Evolutionary conservation across 2,797 vertebrate species (phyloP), one percentile per base, ranked within the genome.

Genomic region (Odontamblyopus lacepedii): DNA sequence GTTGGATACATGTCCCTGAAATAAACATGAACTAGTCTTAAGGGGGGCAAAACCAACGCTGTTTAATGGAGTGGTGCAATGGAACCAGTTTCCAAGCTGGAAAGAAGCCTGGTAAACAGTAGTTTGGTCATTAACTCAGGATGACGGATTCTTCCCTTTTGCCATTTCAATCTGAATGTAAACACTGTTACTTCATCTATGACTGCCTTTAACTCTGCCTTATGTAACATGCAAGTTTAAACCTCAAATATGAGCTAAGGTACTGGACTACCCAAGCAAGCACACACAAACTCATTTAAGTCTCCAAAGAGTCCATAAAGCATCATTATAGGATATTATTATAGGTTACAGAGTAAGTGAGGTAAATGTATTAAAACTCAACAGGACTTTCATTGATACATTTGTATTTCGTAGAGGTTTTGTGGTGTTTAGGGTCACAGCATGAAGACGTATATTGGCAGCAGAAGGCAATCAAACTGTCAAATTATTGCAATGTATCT

Each of bases 181-280:
- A 64, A 64, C 63, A 64, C 38, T 44, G 63, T 44, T 64, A 64
- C 63, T 48, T 64, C 63, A 23, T 44, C 63, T 63, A 63, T 63
- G 61, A 26, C 38, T 48, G 63, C 63, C 63, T 44, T 64, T 64
- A 26, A 44, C 38, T 64, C 32, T 7, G 38, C 6, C 12, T 64
- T 48, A 64, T 48, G 63, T 38, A 64, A 64, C 23, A 26, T 6
- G 7, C 63, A 48, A 5, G 63, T 64, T 64, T 26, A 64, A 48
- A 44, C 38, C n/a, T 5, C 38, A 64, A 26, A 23, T 48, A 64
- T 44, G 62, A 63, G 18, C 35, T 63, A 23, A 63, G 18, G 7
- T n/a, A n/a, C 7, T 30, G 18, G 18, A n/a, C 30, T 7, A 5
- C 18, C 18, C 9, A 35, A 63, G 63, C 23, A 38, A 64, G 38